A percentile compares a stretch with the other conserved stretches of the same genome.
These are phyloP conservation scores for Staurois parvus DNA, from an alignment of 2,797 vertebrate genomes.

Conservation along the genomic window DNA sequence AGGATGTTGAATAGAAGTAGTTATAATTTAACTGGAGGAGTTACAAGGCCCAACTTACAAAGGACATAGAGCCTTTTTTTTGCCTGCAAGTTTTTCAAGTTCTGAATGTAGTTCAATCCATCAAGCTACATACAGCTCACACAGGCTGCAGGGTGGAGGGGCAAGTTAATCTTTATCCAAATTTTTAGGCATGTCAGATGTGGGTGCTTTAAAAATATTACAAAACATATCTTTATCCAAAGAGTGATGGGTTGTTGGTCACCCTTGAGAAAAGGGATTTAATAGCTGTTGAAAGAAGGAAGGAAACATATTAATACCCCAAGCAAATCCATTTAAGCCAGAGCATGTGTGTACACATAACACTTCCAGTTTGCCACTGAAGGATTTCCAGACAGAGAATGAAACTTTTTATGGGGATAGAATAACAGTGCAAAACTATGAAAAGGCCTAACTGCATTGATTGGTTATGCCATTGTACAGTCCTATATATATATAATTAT, in stretches of 20 bases:
- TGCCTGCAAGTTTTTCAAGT: constrained; percentile 66
- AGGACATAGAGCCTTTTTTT: constrained; percentile 69
- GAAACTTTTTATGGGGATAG: background rate
- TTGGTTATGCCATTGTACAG: too few species aligned
- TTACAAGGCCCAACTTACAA: constrained; percentile 74
- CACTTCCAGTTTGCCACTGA: background rate
- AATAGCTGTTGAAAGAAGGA: constrained; percentile 30
- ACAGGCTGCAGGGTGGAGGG: constrained; percentile 40
- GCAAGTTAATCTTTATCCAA: constrained; percentile 65
- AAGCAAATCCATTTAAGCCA: constrained; percentile 35
- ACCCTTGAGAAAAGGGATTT: constrained; percentile 11
- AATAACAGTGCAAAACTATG: background rate
- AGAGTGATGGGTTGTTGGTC: constrained; percentile 21
- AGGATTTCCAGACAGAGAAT: background rate
- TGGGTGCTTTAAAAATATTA: constrained; percentile 43
- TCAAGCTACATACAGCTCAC: constrained; percentile 71
- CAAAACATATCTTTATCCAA: constrained; percentile 41
- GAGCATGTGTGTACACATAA: constrained; percentile 17
- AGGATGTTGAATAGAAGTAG: constrained; percentile 81
- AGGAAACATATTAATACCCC: constrained; percentile 1
- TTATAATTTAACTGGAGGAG: constrained; percentile 97
- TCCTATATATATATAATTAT: too few species aligned
- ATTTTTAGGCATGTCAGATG: constrained; percentile 61
- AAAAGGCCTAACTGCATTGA: too few species aligned
- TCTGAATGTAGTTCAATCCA: constrained; percentile 75